Conservation (phyloP, 2,113 vertebrate genomes). For the Gymnocephalus cernua region DNA sequence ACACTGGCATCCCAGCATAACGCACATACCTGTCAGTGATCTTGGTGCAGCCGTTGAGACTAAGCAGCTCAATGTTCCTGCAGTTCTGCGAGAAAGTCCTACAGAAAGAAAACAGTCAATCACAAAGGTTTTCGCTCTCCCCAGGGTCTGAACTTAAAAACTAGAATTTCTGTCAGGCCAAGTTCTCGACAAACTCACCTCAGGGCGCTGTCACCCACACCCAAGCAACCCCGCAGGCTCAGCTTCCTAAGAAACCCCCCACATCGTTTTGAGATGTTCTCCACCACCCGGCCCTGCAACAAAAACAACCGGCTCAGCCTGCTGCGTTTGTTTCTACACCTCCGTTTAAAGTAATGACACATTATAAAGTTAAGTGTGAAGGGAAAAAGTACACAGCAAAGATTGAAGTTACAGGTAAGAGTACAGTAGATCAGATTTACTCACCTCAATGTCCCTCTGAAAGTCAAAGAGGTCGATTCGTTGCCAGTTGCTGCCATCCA, state of each 20-base stretch:
- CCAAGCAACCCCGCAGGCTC: constrained; percentile 93
- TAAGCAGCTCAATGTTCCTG: constrained; percentile 97
- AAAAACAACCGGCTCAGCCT: constrained; percentile 20
- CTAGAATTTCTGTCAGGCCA: neutral
- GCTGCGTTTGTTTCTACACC: neutral
- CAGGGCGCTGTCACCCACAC: constrained; percentile 96
- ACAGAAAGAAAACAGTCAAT: constrained; percentile 31
- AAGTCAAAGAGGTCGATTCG: constrained; percentile 99
- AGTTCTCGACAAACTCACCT: constrained; percentile 83
- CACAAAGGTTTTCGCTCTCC: neutral
- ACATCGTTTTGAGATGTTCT: constrained; percentile 99
- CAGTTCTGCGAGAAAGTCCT: constrained; percentile 99
- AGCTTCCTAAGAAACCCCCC: constrained; percentile 96
- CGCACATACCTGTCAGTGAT: constrained; percentile 93
- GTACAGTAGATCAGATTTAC: constrained; percentile 9
- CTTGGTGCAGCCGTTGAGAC: constrained; percentile 98
- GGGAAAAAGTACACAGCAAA: neutral
- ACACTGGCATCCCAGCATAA: neutral
- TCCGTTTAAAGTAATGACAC: neutral
- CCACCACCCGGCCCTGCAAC: constrained; percentile 94
- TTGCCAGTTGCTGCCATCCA: constrained; percentile 99
- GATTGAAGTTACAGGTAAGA: neutral
- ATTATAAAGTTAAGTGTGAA: neutral
- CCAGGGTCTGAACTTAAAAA: neutral
- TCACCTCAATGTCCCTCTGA: constrained; percentile 98